These are phyloP conservation scores for Salminus brasiliensis DNA, from an alignment of 2,113 vertebrate genomes.

Conservation along the genomic window DNA sequence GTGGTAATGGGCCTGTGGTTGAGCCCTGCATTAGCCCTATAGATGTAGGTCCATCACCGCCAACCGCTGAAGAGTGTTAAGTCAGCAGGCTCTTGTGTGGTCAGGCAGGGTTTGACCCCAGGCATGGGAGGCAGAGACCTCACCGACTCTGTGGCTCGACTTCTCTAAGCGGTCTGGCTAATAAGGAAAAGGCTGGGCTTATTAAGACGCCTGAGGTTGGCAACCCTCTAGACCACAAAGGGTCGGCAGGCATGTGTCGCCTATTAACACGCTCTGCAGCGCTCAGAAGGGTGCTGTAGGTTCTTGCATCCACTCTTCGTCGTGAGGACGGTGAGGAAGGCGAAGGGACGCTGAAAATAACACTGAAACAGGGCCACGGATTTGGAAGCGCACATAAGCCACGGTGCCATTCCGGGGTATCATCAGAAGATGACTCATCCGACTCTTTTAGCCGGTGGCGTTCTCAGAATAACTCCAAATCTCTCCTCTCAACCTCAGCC, in stretches of 20 bases:
- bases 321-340: too few species aligned
- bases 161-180: slow-evolving; percentile 36
- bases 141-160: slow-evolving; percentile 45
- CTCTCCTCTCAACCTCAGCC: slow-evolving; percentile 13
- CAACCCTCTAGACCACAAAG: slow-evolving; percentile 42
- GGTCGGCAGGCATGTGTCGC: slow-evolving; percentile 20
- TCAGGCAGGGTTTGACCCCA: slow-evolving; percentile 47
- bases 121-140: slow-evolving; percentile 38
- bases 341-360: not conserved
- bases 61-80: slow-evolving; percentile 46
- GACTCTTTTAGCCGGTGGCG: slow-evolving; percentile 35
- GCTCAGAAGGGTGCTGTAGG: not conserved
- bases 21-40: slow-evolving; percentile 49
- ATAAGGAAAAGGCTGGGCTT: slow-evolving; percentile 39
- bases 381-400: not conserved
- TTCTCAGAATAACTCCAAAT: slow-evolving; percentile 44
- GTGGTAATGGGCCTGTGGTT: slow-evolving; percentile 47
- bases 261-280: slow-evolving; percentile 35
- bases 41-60: slow-evolving; percentile 39
- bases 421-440: slow-evolving; percentile 53
- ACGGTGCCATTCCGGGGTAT: slow-evolving; percentile 32
- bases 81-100: slow-evolving; percentile 49
- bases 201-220: slow-evolving; percentile 53
- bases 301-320: not conserved
- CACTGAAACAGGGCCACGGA: slow-evolving; percentile 10